Percentiles rank a stretch among this genome's conserved stretches.
phyloP scores from a whole-genome alignment of 2,888 invertebrate species.

The Hypercompe scribonia region DNA sequence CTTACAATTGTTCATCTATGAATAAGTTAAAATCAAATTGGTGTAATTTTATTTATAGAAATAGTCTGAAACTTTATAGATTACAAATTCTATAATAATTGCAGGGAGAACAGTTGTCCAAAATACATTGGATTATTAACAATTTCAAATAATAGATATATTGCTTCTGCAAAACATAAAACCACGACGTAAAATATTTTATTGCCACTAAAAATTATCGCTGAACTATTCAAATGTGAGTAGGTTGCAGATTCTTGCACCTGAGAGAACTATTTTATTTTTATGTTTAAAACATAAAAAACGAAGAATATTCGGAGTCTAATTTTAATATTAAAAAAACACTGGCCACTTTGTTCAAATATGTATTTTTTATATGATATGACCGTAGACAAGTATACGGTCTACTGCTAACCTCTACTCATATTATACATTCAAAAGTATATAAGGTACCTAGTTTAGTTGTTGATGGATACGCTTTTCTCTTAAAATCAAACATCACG shows the following conservation, averaged over 20 bases:
- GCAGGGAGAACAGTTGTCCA: not conserved
- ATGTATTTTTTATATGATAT: not conserved
- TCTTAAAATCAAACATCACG: too few relatives aligned
- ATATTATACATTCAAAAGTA: too few relatives aligned
- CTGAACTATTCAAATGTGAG: not conserved
- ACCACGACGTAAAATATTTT: slow-evolving; percentile 3
- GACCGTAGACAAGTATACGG: not conserved
- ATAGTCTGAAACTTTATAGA: not conserved
- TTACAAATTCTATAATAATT: not conserved
- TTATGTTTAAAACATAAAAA: not conserved
- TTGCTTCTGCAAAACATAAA: slow-evolving; percentile 3
- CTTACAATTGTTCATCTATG: too few relatives aligned
- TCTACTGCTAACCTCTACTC: too few relatives aligned
- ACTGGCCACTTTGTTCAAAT: not conserved
- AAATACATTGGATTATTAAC: not conserved
- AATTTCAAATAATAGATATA: slow-evolving; percentile 1
- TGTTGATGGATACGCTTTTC: too few relatives aligned
- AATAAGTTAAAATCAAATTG: too few relatives aligned
- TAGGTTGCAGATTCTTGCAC: not conserved
- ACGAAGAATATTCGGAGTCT: not conserved
- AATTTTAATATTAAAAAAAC: not conserved
- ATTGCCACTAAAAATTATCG: slow-evolving; percentile 1
- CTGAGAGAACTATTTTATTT: not conserved
- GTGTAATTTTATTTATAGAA: not conserved
- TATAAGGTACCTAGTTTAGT: too few relatives aligned